phyloP scores from a whole-genome alignment of 2,113 vertebrate genomes.

The Vireo altiloquus region DNA sequence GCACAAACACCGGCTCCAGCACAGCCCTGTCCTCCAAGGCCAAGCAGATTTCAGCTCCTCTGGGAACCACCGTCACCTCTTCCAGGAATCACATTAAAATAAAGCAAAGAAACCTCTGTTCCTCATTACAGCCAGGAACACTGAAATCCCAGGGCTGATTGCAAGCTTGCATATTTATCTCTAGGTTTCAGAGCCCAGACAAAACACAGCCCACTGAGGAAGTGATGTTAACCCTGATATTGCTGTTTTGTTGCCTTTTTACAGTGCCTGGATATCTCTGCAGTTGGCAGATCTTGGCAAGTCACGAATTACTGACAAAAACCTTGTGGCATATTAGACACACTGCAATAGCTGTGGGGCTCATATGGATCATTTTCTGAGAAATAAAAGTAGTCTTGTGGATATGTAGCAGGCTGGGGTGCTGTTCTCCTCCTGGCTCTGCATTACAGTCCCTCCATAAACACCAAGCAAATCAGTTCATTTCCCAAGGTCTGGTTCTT shows the following conservation, averaged over 20 bases:
- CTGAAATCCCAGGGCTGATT: slow-evolving; percentile 29
- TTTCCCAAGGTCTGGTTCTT: neutral
- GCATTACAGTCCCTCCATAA: neutral
- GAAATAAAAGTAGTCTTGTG: neutral
- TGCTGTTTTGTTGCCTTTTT: neutral
- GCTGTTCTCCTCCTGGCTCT: neutral
- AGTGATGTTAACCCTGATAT: neutral
- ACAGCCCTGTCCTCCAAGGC: neutral
- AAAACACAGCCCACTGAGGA: slow-evolving; percentile 29
- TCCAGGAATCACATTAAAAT: slow-evolving; percentile 21
- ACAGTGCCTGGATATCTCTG: neutral
- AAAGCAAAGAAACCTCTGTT: neutral
- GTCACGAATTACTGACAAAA: neutral
- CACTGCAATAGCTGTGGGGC: neutral
- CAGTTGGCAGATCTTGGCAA: neutral
- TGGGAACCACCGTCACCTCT: neutral
- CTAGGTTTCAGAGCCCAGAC: slow-evolving; percentile 44
- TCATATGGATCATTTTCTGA: neutral
- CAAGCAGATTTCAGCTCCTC: neutral
- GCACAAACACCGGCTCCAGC: neutral
- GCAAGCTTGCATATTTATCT: slow-evolving; percentile 44
- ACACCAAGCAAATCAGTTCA: neutral
- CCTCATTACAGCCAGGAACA: slow-evolving; percentile 26
- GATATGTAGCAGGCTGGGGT: neutral
- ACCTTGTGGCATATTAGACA: neutral